A percentile compares a stretch with the other conserved stretches of the same genome.
phyloP scores from a whole-genome alignment of 2,888 invertebrate genomes.

The Chymomyza fuscimana region DNA sequence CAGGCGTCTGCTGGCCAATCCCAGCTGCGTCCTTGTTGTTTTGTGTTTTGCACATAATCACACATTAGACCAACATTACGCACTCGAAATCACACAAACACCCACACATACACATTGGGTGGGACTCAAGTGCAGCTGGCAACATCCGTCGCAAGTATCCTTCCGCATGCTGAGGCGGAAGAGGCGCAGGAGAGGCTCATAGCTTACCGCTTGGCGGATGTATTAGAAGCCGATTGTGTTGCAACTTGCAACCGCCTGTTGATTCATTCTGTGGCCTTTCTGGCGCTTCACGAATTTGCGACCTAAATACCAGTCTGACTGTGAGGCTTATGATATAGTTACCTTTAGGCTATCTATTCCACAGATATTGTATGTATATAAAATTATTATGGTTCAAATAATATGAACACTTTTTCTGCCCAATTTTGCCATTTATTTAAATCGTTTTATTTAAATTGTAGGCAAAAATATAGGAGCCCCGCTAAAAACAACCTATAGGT shows the following conservation, averaged over 20 bases:
- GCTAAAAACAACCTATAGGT: no score
- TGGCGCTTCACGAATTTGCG: not conserved
- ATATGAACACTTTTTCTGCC: no score
- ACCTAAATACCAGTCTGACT: not conserved
- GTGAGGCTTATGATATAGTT: not conserved
- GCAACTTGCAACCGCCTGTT: conserved; percentile 53
- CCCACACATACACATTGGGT: not conserved
- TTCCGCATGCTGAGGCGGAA: conserved; percentile 36
- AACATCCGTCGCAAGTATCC: conserved; percentile 39
- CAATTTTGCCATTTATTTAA: no score
- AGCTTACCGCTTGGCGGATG: conserved; percentile 49
- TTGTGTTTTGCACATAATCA: conserved; percentile 56
- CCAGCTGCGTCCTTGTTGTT: conserved; percentile 22
- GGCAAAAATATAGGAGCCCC: no score
- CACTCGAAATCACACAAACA: conserved; percentile 14
- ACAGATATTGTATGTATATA: no score
- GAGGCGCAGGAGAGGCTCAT: conserved; percentile 5
- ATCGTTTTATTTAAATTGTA: no score
- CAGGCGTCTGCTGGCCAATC: conserved; percentile 2
- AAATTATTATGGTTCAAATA: no score
- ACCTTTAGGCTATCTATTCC: no score
- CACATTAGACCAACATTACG: conserved; percentile 53
- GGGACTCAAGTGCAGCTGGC: conserved; percentile 3
- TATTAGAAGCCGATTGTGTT: conserved; percentile 57
- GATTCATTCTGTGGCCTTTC: conserved; percentile 36